Evolutionary conservation across 2,888 invertebrate genomes (phyloP), one percentile per base, ranked within the genome.

Genomic region (Drosophila nr. fundita): DNA sequence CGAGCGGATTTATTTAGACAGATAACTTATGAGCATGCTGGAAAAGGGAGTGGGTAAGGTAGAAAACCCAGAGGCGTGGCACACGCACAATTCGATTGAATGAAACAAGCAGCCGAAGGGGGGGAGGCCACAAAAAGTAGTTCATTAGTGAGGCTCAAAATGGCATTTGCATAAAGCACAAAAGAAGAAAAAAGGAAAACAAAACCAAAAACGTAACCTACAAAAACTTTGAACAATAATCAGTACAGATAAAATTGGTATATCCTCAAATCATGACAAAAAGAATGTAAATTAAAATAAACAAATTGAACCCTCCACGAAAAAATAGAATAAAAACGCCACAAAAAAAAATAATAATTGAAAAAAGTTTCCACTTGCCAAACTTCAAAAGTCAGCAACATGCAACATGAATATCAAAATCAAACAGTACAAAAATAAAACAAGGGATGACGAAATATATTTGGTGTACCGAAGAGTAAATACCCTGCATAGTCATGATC

Each of bases 371-470:
- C 72, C 74, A 75, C 72, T 83, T 83, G 84, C 76, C 83, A 85
- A 87, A 87, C 88, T 89, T 88, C 78, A 87, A 72, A 87, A 87
- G 87, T 87, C 90, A 85, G 88, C 74, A 74, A 89, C 88, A 89
- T 89, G 87, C 87, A 87, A 89, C 87, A 85, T 89, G 90, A 87
- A 87, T 89, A 89, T 83, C 86, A 83, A 86, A 87, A 85, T 86
- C 70, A 60, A 73, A 54, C 73, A 60, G 48, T 52, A 68, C 7
- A 64, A 70, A 72, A 64, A 68, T 65, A 74, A 71, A 70, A 59
- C 55, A 49, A 58, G 21, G 50, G 50, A 68, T 65, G 38, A 70
- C 53, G 54, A 29, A 24, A 18, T 21, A 55, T 7, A 6, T 24
- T 1, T 8, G n/a, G n/a, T 4, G 10, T 21, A 29, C 5, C 68